phyloP scores from a whole-genome alignment of 2,797 vertebrate species.

The Erpetoichthys calabaricus region DNA sequence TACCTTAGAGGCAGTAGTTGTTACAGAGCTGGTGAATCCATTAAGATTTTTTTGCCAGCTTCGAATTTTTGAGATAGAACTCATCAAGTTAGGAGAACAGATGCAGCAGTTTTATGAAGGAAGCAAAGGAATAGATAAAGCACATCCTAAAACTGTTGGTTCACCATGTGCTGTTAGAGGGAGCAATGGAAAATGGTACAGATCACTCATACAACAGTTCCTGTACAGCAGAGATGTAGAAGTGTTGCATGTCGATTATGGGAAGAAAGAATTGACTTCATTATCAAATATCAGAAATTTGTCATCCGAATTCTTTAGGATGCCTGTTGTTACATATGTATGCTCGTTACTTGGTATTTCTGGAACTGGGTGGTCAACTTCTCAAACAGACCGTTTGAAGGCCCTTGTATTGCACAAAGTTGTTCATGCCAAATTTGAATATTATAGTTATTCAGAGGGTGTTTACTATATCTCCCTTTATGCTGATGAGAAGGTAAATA shows the following conservation, averaged over 20 bases:
- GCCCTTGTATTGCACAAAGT: conserved; percentile 54
- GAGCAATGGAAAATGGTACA: conserved; percentile 73
- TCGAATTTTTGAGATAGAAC: conserved; percentile 68
- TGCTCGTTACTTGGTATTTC: conserved; percentile 71
- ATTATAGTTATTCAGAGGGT: conserved; percentile 70
- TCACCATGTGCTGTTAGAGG: conserved; percentile 70
- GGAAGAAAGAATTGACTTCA: conserved; percentile 64
- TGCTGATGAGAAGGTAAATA: conserved; percentile 57
- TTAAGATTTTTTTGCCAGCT: conserved; percentile 74
- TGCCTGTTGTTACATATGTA: conserved; percentile 80
- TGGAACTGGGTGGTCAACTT: conserved; percentile 57
- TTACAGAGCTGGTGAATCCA: conserved; percentile 73
- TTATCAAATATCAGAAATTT: conserved; percentile 52
- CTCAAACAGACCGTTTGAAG: conserved; percentile 54
- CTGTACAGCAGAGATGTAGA: conserved; percentile 39
- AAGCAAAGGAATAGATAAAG: conserved; percentile 23
- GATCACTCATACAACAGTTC: conserved; percentile 51
- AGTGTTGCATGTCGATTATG: conserved; percentile 76
- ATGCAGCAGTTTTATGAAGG: conserved; percentile 46
- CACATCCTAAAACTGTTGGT: conserved; percentile 51
- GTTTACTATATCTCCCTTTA: conserved; percentile 73
- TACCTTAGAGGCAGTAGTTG: conserved; percentile 60
- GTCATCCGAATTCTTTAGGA: conserved; percentile 61
- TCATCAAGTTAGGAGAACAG: conserved; percentile 59
- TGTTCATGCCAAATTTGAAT: conserved; percentile 64